Evolutionary conservation across 2,797 vertebrate genomes (phyloP).

Genomic region (Hafferia zeledoni): DNA sequence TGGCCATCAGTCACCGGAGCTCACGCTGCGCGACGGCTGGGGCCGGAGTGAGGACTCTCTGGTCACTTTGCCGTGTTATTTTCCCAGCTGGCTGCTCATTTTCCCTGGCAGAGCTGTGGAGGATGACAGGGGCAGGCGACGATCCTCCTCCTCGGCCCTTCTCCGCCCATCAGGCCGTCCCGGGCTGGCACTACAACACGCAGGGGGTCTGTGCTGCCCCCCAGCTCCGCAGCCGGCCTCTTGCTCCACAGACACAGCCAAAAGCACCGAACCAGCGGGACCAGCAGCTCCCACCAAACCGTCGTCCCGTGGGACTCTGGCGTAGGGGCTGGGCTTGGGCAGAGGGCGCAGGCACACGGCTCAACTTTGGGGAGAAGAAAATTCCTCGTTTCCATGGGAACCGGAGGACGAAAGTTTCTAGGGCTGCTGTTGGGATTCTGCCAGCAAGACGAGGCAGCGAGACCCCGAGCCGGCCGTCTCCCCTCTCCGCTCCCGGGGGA

Average conservation of each 20-base stretch:
- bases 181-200: accelerated
- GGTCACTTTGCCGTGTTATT: accelerated
- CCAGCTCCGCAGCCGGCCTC: neutral
- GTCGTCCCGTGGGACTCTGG: accelerated
- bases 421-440: neutral
- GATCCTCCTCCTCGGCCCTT: neutral
- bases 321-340: accelerated
- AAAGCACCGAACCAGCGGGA: accelerated
- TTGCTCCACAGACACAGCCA: accelerated
- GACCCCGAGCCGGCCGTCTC: neutral
- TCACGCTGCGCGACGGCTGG: accelerated
- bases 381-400: slow-evolving; percentile 63
- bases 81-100: neutral
- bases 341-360: neutral
- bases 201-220: accelerated
- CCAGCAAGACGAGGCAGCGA: neutral
- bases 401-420: slow-evolving; percentile 47
- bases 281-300: neutral
- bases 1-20: neutral
- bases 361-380: slow-evolving; percentile 46
- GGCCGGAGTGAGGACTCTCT: neutral
- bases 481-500: accelerated
- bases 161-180: neutral
- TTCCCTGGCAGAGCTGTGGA: accelerated
- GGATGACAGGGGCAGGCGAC: neutral